phyloP scores from a whole-genome alignment of 2,113 vertebrate genomes.

The Anoplopoma fimbria region DNA sequence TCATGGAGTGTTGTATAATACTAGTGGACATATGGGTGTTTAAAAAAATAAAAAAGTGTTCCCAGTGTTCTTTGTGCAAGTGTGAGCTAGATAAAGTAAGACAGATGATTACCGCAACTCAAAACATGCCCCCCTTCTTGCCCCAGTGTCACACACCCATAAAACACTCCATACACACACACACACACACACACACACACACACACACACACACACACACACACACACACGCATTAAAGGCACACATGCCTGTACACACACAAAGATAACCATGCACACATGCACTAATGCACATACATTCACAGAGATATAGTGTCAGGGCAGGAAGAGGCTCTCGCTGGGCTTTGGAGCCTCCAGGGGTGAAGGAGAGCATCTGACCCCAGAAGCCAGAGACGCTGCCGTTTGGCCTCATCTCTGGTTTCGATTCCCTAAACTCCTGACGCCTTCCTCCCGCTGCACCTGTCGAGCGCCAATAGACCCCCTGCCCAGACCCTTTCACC shows the following conservation, averaged over 20 bases:
- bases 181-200: slow-evolving; percentile 4
- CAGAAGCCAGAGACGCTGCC: slow-evolving; percentile 57
- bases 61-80: slow-evolving; percentile 44
- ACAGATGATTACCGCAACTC: slow-evolving; percentile 68
- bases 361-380: slow-evolving; percentile 70
- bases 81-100: slow-evolving; percentile 61
- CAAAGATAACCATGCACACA: slow-evolving; percentile 33
- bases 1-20: slow-evolving; percentile 28
- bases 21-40: slow-evolving; percentile 61
- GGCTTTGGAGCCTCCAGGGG: slow-evolving; percentile 73
- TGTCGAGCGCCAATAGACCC: slow-evolving; percentile 91
- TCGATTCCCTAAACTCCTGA: slow-evolving; percentile 79
- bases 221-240: slow-evolving; percentile 20
- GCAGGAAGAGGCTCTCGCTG: slow-evolving; percentile 68
- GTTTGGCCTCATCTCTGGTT: slow-evolving; percentile 79
- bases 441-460: slow-evolving; percentile 87
- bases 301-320: slow-evolving; percentile 47
- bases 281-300: slow-evolving; percentile 29
- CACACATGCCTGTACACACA: slow-evolving; percentile 30
- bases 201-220: no score
- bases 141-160: slow-evolving; percentile 25
- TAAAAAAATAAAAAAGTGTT: slow-evolving; percentile 37
- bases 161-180: slow-evolving; percentile 16
- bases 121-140: slow-evolving; percentile 59
- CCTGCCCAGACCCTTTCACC: slow-evolving; percentile 90